Percentiles rank a stretch among this genome's conserved stretches.
These are phyloP conservation scores for Hiodon alosoides DNA, from an alignment of 2,113 vertebrate species.

Conservation along the genomic window DNA sequence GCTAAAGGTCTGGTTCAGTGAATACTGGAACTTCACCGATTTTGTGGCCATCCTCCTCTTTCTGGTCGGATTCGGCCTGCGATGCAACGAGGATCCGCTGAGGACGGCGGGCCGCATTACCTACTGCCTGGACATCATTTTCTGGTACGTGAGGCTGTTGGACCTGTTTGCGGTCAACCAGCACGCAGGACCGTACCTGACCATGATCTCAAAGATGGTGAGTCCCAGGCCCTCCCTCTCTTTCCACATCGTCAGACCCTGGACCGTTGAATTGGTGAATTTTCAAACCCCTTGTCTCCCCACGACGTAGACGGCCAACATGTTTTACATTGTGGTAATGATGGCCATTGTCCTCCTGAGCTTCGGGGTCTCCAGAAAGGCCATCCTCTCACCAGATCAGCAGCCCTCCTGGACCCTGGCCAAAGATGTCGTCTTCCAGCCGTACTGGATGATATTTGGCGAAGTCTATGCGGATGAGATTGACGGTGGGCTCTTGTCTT, in stretches of 20 bases:
- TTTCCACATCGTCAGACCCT: not conserved
- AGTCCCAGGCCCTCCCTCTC: slow-evolving; percentile 34
- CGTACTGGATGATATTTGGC: slow-evolving; percentile 98
- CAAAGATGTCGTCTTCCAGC: slow-evolving; percentile 84
- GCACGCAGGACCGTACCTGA: slow-evolving; percentile 89
- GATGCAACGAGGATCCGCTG: slow-evolving; percentile 62
- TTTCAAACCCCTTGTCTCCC: not conserved
- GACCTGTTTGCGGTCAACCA: slow-evolving; percentile 94
- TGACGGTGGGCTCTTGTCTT: slow-evolving; percentile 64
- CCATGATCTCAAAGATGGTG: slow-evolving; percentile 98
- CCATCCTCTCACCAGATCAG: slow-evolving; percentile 83
- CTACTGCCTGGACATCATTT: slow-evolving; percentile 93
- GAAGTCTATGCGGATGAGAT: slow-evolving; percentile 89
- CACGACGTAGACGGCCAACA: slow-evolving; percentile 78
- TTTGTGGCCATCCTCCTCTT: slow-evolving; percentile 83
- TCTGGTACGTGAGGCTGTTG: slow-evolving; percentile 87
- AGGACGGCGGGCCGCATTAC: slow-evolving; percentile 71
- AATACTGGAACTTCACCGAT: slow-evolving; percentile 94
- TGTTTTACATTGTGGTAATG: slow-evolving; percentile 97
- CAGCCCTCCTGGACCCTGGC: slow-evolving; percentile 83
- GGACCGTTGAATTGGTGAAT: not conserved
- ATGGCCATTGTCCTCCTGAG: slow-evolving; percentile 93
- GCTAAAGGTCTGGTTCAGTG: slow-evolving; percentile 88
- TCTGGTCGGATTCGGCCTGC: slow-evolving; percentile 72
- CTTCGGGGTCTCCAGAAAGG: slow-evolving; percentile 88